phyloP scores from a whole-genome alignment of 2,888 invertebrate genomes.

The Strigamia crassipes region DNA sequence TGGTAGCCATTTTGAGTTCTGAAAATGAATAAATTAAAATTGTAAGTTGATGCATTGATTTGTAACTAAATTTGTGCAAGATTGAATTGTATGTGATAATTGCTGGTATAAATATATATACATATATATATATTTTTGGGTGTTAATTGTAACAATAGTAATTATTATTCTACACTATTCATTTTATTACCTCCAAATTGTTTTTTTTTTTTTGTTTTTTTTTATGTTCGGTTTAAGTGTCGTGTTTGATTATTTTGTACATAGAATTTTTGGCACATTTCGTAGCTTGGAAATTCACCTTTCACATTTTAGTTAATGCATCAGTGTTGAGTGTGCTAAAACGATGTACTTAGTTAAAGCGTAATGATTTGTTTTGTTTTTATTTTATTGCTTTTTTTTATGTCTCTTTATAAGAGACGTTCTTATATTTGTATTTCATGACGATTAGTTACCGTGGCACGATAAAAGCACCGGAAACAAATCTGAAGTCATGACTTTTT shows the following conservation, averaged over 20 bases:
- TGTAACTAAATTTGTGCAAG: background rate
- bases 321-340: slow-evolving; percentile 13
- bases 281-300: background rate
- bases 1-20: background rate
- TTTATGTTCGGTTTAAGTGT: background rate
- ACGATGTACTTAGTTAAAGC: slow-evolving; percentile 8
- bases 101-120: slow-evolving; percentile 10
- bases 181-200: background rate
- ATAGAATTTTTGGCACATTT: slow-evolving; percentile 2
- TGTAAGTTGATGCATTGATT: background rate
- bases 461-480: background rate
- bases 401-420: slow-evolving; percentile 43
- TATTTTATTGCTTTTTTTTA: background rate
- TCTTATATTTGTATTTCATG: slow-evolving; percentile 35
- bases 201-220: background rate
- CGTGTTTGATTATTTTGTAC: background rate
- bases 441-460: background rate
- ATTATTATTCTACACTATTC: too few relatives aligned
- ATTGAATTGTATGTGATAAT: slow-evolving; percentile 18
- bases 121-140: slow-evolving; percentile 7
- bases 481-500: slow-evolving; percentile 23
- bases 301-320: background rate
- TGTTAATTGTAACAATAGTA: background rate
- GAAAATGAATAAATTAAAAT: background rate
- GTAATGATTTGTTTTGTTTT: slow-evolving; percentile 5